Percentiles rank a stretch among this genome's conserved stretches.
phyloP scores from a whole-genome alignment of 1,140 invertebrate species.

The Brachionus asplanchnoidis region DNA sequence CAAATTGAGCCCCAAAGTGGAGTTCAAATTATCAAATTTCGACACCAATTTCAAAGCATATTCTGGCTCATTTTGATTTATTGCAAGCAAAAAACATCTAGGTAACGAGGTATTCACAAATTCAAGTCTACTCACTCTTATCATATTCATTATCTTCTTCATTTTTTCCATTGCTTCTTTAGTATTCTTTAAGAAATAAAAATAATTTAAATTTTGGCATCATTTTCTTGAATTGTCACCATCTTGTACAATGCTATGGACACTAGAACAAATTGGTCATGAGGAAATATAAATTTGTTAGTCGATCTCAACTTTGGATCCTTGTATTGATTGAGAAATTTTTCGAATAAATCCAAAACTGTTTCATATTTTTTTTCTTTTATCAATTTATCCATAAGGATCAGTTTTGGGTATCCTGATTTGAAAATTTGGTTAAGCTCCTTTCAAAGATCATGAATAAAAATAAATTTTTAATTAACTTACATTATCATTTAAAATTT shows the following conservation, averaged over 20 bases:
- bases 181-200: background rate
- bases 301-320: background rate
- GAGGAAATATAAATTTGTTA: slow-evolving; percentile 15
- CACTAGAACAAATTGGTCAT: slow-evolving; percentile 20
- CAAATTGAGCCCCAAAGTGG: slow-evolving; percentile 3
- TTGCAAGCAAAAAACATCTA: slow-evolving; percentile 14
- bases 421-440: slow-evolving; percentile 3
- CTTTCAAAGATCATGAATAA: background rate
- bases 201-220: background rate
- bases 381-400: slow-evolving; percentile 24
- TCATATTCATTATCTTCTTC: background rate
- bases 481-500: slow-evolving; percentile 14
- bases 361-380: slow-evolving; percentile 12
- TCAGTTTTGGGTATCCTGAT: slow-evolving; percentile 1
- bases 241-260: background rate
- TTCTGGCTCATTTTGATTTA: slow-evolving; percentile 29
- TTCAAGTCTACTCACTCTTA: background rate
- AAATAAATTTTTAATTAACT: background rate
- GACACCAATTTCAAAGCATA: slow-evolving; percentile 16
- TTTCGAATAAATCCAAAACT: slow-evolving; percentile 12
- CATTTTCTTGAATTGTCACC: background rate
- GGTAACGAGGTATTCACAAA: slow-evolving; percentile 21
- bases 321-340: background rate
- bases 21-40: slow-evolving; percentile 29
- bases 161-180: background rate